Evolutionary conservation across 2,113 vertebrate genomes (phyloP).

Genomic region (Himantopus leucocephalus): DNA sequence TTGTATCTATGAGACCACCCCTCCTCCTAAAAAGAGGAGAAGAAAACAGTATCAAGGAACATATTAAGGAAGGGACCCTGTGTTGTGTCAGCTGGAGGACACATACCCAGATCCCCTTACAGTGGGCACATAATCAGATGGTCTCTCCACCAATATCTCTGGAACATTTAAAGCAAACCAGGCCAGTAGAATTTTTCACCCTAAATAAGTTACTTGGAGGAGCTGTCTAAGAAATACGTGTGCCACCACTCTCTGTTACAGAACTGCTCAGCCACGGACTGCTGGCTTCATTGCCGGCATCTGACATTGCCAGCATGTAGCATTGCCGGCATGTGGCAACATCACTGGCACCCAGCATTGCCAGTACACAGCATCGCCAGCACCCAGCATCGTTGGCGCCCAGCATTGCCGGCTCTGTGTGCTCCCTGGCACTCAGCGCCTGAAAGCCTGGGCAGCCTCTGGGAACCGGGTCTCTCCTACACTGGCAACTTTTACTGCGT

Average conservation of each 20-base stretch:
- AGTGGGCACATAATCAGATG: background rate
- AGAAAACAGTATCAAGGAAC: background rate
- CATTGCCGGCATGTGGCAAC: too few species aligned
- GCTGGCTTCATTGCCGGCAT: accelerated
- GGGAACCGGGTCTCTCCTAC: background rate
- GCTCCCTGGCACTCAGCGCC: background rate
- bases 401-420: background rate
- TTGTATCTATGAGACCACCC: background rate
- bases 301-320: too few species aligned
- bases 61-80: background rate
- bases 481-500: background rate
- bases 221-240: background rate
- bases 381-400: background rate
- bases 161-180: background rate
- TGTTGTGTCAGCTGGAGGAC: background rate
- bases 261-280: background rate
- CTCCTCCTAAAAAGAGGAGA: background rate
- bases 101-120: background rate
- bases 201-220: background rate
- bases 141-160: background rate
- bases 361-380: background rate
- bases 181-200: background rate
- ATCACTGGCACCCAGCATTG: too few species aligned
- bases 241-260: background rate
- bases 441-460: background rate